These are phyloP conservation scores for Hirudo medicinalis DNA, from an alignment of 1,140 invertebrate species.

Conservation along the genomic window DNA sequence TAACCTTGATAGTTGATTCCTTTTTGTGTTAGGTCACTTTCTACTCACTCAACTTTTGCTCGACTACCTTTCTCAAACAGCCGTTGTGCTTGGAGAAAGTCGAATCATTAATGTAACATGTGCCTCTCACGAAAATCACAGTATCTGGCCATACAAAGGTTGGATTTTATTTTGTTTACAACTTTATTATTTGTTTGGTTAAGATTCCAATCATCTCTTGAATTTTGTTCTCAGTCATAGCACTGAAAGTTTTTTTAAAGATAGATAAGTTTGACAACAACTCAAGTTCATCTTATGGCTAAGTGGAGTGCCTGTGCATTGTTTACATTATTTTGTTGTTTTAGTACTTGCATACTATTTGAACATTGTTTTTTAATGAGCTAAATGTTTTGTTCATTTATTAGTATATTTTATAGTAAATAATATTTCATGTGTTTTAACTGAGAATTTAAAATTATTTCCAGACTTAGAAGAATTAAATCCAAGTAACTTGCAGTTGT, in stretches of 20 bases:
- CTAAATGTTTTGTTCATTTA: too few relatives aligned
- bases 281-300: background rate
- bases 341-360: too few relatives aligned
- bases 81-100: slow-evolving; percentile 27
- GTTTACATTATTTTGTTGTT: background rate
- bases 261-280: too few relatives aligned
- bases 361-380: too few relatives aligned
- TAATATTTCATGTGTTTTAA: background rate
- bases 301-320: background rate
- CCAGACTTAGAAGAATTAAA: slow-evolving; percentile 25
- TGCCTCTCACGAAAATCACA: slow-evolving; percentile 27
- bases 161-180: background rate
- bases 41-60: slow-evolving; percentile 53
- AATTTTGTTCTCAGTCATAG: too few relatives aligned
- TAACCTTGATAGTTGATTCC: background rate
- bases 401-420: background rate
- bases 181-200: background rate
- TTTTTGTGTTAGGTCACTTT: slow-evolving; percentile 58
- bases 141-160: slow-evolving; percentile 14
- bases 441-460: slow-evolving; percentile 4
- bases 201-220: background rate
- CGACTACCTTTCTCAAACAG: slow-evolving; percentile 30
- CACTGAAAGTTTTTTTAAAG: too few relatives aligned
- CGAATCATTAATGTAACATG: slow-evolving; percentile 33
- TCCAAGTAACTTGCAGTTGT: slow-evolving; percentile 30